Evolutionary conservation across 2,888 invertebrate species (phyloP).

Genomic region (Drosophila falleni): DNA sequence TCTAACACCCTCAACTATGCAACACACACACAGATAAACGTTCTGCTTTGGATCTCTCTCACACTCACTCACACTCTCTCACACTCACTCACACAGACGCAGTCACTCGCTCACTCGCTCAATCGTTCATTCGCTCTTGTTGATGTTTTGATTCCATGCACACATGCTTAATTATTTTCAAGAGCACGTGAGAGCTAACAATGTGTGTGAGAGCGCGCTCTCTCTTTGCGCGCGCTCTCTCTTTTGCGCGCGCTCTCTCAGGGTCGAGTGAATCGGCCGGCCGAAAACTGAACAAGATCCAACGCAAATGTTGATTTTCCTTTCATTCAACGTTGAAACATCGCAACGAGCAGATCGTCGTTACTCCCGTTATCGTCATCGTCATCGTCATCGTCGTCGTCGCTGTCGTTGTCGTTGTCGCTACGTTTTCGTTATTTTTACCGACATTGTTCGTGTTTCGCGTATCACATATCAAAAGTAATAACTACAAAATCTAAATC

Average conservation of each 20-base stretch:
- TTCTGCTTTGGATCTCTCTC: conserved; percentile 25
- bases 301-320: conserved; percentile 84
- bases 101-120: background rate
- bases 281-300: conserved; percentile 84
- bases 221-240: conserved; percentile 15
- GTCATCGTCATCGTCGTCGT: conserved; percentile 57
- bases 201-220: conserved; percentile 9
- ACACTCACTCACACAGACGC: conserved; percentile 4
- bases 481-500: background rate
- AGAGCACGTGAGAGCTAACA: conserved; percentile 58
- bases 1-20: conserved; percentile 48
- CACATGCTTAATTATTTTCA: conserved; percentile 58
- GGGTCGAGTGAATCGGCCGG: conserved; percentile 53
- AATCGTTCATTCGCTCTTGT: conserved; percentile 31
- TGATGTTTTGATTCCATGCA: conserved; percentile 57
- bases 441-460: conserved; percentile 13
- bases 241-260: conserved; percentile 42
- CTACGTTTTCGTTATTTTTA: conserved; percentile 29
- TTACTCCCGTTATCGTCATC: conserved; percentile 56
- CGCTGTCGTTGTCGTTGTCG: conserved; percentile 31
- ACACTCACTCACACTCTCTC: conserved; percentile 10
- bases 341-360: conserved; percentile 83
- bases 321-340: conserved; percentile 83
- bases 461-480: conserved; percentile 4
- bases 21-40: conserved; percentile 1